Percentiles rank a stretch among this genome's conserved stretches.
Evolutionary conservation across 2,888 invertebrate genomes (phyloP).

Genomic region (Lamellibrachia satsuma): DNA sequence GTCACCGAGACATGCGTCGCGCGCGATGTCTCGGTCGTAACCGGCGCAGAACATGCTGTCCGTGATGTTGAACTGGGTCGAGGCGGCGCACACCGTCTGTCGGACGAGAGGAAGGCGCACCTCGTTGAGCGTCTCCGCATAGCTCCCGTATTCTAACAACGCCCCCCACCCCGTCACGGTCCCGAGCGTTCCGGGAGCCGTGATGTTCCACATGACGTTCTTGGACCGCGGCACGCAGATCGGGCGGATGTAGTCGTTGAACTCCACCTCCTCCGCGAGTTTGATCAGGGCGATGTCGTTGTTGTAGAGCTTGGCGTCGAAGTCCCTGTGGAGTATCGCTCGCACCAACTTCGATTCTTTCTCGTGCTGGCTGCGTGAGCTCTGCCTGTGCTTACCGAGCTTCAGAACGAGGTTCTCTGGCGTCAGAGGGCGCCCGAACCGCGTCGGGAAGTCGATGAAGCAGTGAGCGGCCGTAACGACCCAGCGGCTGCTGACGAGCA

Average conservation of each 20-base stretch:
- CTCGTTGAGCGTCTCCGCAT: not conserved
- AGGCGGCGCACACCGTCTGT: conserved; percentile 44
- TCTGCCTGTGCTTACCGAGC: not conserved
- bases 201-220: not conserved
- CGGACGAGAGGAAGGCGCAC: conserved; percentile 34
- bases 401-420: not conserved
- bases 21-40: conserved; percentile 55
- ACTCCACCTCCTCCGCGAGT: conserved; percentile 46
- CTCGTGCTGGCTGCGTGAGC: not conserved
- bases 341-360: not conserved
- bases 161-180: not conserved
- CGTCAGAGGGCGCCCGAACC: not conserved
- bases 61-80: not conserved
- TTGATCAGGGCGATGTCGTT: conserved; percentile 52
- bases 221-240: conserved; percentile 48
- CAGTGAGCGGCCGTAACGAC: conserved; percentile 45
- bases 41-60: conserved; percentile 54
- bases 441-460: not conserved
- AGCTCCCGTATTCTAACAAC: not conserved
- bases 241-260: conserved; percentile 50
- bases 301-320: conserved; percentile 22
- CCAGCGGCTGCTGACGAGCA: conserved; percentile 37
- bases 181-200: not conserved
- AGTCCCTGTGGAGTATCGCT: conserved; percentile 24
- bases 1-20: conserved; percentile 52